Percentiles rank a stretch among this genome's conserved stretches.
Conservation (phyloP, 2,113 vertebrate genomes). For the Salminus brasiliensis region DNA sequence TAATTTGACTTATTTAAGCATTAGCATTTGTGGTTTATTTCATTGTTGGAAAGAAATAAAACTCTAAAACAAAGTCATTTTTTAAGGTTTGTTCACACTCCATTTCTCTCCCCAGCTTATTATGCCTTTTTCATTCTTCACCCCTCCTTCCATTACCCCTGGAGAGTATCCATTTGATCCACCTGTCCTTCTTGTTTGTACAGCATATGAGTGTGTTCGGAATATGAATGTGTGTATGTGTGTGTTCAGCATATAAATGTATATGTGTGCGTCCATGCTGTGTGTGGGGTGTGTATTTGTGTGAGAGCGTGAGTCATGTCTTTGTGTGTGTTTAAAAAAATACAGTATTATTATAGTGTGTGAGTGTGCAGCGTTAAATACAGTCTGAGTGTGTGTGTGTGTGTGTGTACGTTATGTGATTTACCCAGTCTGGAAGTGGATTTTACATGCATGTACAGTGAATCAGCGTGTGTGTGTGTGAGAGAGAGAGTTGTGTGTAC, state of each 20-base stretch:
- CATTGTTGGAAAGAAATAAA: slow-evolving; percentile 1
- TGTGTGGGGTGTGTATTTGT: background rate
- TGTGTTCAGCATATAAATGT: slow-evolving; percentile 32
- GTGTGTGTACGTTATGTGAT: background rate
- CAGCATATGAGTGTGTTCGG: slow-evolving; percentile 24
- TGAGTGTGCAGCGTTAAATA: slow-evolving; percentile 1
- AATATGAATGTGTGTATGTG: slow-evolving; percentile 56
- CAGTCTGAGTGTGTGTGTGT: too few relatives aligned
- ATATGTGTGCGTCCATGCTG: slow-evolving; percentile 7
- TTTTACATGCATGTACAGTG: slow-evolving; percentile 22
- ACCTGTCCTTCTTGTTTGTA: slow-evolving; percentile 30
- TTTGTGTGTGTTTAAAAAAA: slow-evolving; percentile 4
- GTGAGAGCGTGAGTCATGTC: background rate
- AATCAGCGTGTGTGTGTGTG: slow-evolving; percentile 19
- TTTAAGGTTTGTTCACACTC: slow-evolving; percentile 21
- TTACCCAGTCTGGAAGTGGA: background rate
- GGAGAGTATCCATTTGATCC: slow-evolving; percentile 30
- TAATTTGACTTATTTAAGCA: slow-evolving; percentile 51
- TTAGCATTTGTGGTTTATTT: slow-evolving; percentile 37
- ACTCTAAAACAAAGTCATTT: slow-evolving; percentile 10
- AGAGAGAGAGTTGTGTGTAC: background rate
- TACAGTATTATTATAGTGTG: background rate
- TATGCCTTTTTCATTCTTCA: slow-evolving; percentile 29
- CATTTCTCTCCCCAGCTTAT: slow-evolving; percentile 38
- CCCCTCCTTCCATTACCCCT: slow-evolving; percentile 1